phyloP scores from a whole-genome alignment of 2,888 invertebrate genomes.

The Philaethria dido region DNA sequence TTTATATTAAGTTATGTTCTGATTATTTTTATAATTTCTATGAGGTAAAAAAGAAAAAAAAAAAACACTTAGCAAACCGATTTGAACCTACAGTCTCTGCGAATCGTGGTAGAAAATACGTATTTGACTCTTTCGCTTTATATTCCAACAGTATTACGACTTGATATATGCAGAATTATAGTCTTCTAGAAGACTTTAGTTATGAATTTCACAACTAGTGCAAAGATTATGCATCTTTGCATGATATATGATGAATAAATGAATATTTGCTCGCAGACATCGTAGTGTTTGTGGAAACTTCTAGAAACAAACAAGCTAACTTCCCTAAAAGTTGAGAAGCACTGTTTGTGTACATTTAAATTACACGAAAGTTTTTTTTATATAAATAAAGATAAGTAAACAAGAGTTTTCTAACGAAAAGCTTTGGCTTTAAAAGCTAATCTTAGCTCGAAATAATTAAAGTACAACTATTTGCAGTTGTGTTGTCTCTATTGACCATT shows the following conservation, averaged over 20 bases:
- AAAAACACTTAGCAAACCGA: too few species aligned
- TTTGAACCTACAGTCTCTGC: too few species aligned
- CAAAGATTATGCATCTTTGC: constrained; percentile 14
- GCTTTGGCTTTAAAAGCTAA: not conserved
- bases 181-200: constrained; percentile 4
- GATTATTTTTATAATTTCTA: too few species aligned
- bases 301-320: constrained; percentile 16
- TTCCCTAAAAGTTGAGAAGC: constrained; percentile 16
- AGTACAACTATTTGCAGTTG: not conserved
- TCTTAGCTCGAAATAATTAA: too few species aligned
- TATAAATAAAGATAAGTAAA: constrained; percentile 12
- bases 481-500: not conserved
- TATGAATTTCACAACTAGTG: constrained; percentile 14
- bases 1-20: too few species aligned
- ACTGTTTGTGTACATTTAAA: constrained; percentile 22
- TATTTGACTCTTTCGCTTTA: not conserved
- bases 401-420: not conserved
- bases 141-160: not conserved
- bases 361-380: constrained; percentile 17
- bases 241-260: constrained; percentile 28
- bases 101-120: too few species aligned
- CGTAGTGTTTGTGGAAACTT: constrained; percentile 16
- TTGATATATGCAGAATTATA: not conserved
- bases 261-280: constrained; percentile 22
- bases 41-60: too few species aligned